A percentile compares a stretch with the other conserved stretches of the same genome.
Conservation (phyloP, 92 coral and sea anemone species). For the Palythoa grandiflora region DNA sequence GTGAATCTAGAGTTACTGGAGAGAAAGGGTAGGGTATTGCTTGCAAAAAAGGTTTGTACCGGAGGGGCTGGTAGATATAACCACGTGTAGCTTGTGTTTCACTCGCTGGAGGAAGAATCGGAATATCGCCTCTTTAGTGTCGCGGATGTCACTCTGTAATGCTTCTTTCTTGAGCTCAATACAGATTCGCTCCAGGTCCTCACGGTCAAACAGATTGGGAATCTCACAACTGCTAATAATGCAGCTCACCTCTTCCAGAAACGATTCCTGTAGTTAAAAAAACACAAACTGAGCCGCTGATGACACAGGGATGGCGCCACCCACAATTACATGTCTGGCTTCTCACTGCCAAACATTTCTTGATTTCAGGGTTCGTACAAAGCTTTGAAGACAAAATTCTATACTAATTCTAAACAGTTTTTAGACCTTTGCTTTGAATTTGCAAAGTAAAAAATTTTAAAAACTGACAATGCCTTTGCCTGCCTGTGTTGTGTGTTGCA, state of each 20-base stretch:
- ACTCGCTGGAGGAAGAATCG: constrained; percentile 91
- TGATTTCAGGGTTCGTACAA: too few relatives aligned
- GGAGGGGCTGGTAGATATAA: constrained; percentile 92
- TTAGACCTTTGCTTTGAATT: too few relatives aligned
- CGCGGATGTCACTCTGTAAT: constrained; percentile 67
- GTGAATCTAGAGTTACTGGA: not conserved
- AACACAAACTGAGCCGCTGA: not conserved
- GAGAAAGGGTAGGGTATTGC: not conserved
- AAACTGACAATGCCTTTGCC: too few relatives aligned
- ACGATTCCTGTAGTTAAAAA: constrained; percentile 70
- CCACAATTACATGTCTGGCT: too few relatives aligned
- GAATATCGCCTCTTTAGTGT: constrained; percentile 85
- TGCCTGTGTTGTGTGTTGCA: too few relatives aligned
- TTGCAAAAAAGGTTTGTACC: constrained; percentile 52
- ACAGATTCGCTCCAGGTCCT: constrained; percentile 85
- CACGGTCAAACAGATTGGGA: constrained; percentile 81
- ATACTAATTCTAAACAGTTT: too few relatives aligned
- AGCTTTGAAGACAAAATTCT: too few relatives aligned
- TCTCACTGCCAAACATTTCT: too few relatives aligned
- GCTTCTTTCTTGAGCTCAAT: constrained; percentile 78
- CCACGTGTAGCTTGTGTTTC: constrained; percentile 80
- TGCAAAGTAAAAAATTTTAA: too few relatives aligned
- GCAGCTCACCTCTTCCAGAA: constrained; percentile 91
- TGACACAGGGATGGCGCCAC: too few relatives aligned
- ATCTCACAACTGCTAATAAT: constrained; percentile 81